Evolutionary conservation across 2,113 vertebrate genomes (phyloP).

Genomic region (Syrmaticus mikado): DNA sequence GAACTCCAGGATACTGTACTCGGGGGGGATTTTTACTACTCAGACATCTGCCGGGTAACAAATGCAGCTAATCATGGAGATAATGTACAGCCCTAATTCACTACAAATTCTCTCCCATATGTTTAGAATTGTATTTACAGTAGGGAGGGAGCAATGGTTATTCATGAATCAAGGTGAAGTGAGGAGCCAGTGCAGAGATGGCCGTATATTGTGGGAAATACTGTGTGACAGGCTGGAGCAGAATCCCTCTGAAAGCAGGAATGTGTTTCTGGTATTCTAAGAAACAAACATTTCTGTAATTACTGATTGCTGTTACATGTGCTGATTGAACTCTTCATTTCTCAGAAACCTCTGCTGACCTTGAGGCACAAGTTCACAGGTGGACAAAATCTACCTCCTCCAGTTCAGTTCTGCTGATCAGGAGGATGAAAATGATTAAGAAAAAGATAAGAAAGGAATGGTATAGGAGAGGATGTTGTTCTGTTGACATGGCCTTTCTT

Average conservation of each 20-base stretch:
- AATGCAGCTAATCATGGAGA: conserved; percentile 43
- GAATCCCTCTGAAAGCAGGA: background rate
- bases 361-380: background rate
- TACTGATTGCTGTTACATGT: background rate
- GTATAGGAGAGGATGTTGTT: background rate
- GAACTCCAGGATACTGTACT: conserved; percentile 52
- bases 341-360: background rate
- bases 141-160: conserved; percentile 35
- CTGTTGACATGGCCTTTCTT: conserved; percentile 32
- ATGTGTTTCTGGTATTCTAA: background rate
- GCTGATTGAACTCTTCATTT: background rate
- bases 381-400: background rate
- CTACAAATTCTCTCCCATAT: conserved; percentile 44
- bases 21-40: conserved; percentile 54
- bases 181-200: background rate
- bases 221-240: background rate
- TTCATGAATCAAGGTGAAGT: conserved; percentile 41
- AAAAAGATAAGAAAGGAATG: background rate
- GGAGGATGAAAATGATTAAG: conserved; percentile 12
- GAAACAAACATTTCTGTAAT: background rate
- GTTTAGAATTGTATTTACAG: conserved; percentile 63
- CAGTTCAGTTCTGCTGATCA: background rate
- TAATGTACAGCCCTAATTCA: conserved; percentile 5
- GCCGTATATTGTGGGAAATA: background rate
- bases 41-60: conserved; percentile 69